Evolutionary conservation across 37 sponge, comb jelly and placozoan genomes (phyloP), one percentile per base, ranked within the genome.

Genomic region (Ianthella basta): DNA sequence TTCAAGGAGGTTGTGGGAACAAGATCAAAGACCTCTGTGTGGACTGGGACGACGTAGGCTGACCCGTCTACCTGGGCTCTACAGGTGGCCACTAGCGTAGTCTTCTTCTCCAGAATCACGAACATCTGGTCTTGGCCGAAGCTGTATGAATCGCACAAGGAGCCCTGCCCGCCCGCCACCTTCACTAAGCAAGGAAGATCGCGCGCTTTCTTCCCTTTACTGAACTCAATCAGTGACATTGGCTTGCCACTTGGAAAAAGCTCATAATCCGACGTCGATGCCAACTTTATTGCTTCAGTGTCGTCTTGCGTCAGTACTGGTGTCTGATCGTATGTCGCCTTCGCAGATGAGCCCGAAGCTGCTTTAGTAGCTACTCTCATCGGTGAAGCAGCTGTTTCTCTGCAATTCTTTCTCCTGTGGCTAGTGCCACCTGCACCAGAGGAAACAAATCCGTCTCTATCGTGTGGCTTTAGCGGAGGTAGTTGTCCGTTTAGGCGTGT

Each of bases 21-120:
- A 8, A 75, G 50, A 2, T 39, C 6, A 19, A 50, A 75, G 16
- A 41, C 5, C 1, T 39, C 50, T 41, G 54, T 20, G 25, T 75
- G 54, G 4, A 75, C 10, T 19, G 78, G 78, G 23, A 75, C 25
- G 1, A 40, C 78, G 40, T 75, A 41, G 23, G 20, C 0, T 2
- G 1, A 12, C 2, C 16, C 25, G 24, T 53, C 25, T 14, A 24
- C 54, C 1, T 19, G 78, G 13, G 21, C 78, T 1, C 10, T 19
- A 2, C 53, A 36, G 0, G 39, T 75, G n/a, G 40, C 78, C 18
- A 41, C n/a, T 1, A 13, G 50, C 25, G 40, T 75, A 40, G 1
- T 24, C 78, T 75, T 75, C 53, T 21, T 75, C 53, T 75, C 78
- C 24, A 75, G 8, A 19, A 75, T 50, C 40, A 75, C 78, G 40